Conservation (phyloP, 1,140 invertebrate species). For the Thaumetopoea pityocampa region DNA sequence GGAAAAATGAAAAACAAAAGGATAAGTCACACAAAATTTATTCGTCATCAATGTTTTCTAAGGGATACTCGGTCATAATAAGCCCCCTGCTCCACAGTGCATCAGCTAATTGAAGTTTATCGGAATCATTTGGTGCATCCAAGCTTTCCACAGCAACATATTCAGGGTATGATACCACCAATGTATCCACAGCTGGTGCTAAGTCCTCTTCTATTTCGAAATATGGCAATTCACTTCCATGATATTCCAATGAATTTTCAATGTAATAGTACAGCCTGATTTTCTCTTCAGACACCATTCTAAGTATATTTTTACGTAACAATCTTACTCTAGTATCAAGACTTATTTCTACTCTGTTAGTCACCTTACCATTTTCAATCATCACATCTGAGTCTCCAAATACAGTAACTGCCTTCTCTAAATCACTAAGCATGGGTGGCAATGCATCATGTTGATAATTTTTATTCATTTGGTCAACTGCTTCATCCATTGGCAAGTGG, state of each 20-base stretch:
- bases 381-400: slow-evolving; percentile 83
- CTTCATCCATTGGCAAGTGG: slow-evolving; percentile 85
- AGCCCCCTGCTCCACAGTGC: slow-evolving; percentile 53
- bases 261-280: slow-evolving; percentile 86
- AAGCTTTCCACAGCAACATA: slow-evolving; percentile 84
- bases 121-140: slow-evolving; percentile 78
- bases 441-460: slow-evolving; percentile 91
- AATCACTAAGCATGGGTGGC: slow-evolving; percentile 84
- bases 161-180: slow-evolving; percentile 86
- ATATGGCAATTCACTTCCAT: slow-evolving; percentile 86
- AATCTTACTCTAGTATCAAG: slow-evolving; percentile 83
- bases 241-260: slow-evolving; percentile 91
- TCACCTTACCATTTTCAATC: slow-evolving; percentile 78
- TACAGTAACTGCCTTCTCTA: slow-evolving; percentile 82
- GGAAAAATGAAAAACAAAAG: too few relatives aligned
- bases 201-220: slow-evolving; percentile 83
- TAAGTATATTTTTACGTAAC: slow-evolving; percentile 82
- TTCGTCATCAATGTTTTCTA: slow-evolving; percentile 57
- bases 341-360: slow-evolving; percentile 80
- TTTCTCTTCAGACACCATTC: slow-evolving; percentile 81
- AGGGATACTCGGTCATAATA: slow-evolving; percentile 63
- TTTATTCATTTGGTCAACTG: slow-evolving; percentile 90
- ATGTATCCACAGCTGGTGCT: slow-evolving; percentile 81
- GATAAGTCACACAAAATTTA: too few relatives aligned
- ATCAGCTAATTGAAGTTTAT: slow-evolving; percentile 76